Base-by-base conservation (phyloP, 2,888 invertebrate species). In the Rhorus exstirpatorius region DNA sequence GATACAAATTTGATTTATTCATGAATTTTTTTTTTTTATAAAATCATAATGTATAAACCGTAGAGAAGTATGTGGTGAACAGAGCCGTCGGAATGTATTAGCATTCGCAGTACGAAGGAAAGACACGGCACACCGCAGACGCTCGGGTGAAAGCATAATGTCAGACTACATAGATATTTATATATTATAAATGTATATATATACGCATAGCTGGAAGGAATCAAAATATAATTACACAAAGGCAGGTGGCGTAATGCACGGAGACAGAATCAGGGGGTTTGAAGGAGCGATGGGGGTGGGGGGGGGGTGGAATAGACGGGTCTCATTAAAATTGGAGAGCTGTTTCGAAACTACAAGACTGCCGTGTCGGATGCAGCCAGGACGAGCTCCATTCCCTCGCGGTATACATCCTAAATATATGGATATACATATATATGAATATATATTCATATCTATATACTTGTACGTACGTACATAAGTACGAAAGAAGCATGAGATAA, bases 261-360 rank as follows among this genome's bases (percentile, higher is more conserved):
- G 90, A 88, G 90, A 90, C 90, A 89, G 89, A 89, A 90, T 89
- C 88, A 88, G 76, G 88, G 87, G 46, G 17, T 44, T 58, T 46
- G 26, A 35, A 51, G 26, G 55, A 35, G 35, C 10, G 24, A 26
- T 49, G 41, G 60, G 72, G 31, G 26, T 26, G 46, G 35, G n/a
- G 24, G 35, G 60, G 41, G 60, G 72, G 31, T 72, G 90, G 89
- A 91, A 91, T 91, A 90, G 91, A 91, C 89, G 90, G 89, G 89
- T 89, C 92, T 92, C 92, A 92, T 92, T 92, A 92, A 92, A 92
- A 92, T 92, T 92, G 91, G 91, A 92, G 92, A 89, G 91, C 89
- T 92, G 91, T 91, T 92, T 91, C 90, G 89, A 89, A 91, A 92
- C 91, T 92, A 89, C 90, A 90, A 90, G 90, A 89, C 91, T 90